Evolutionary conservation across 2,888 invertebrate genomes (phyloP), one percentile per base, ranked within the genome.

Genomic region (Platycnemis pennipes): DNA sequence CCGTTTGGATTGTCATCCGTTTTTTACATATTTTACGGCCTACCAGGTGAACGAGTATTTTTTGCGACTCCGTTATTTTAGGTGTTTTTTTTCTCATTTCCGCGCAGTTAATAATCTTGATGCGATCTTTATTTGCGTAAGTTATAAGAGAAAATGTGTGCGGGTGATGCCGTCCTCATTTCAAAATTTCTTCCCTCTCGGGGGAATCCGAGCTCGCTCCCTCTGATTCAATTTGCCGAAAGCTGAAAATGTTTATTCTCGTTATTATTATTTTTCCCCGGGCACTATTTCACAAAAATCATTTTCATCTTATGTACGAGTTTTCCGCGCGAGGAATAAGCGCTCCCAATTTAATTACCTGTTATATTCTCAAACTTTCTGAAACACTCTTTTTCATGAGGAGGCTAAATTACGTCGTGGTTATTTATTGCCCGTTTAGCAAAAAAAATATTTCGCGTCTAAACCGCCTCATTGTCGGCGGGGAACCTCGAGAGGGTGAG

Each of bases 291-390:
- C 77, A 77, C 77, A 77, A 77, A 77, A 77, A 77, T 77, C 77
- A 77, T 77, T 77, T 77, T 77, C 37, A 37, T 91, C 91, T 91
- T 91, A 91, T 77, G 37, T 91, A 91, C 63, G 91, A 91, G 91
- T 91, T 91, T 89, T 91, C 63, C 91, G 26, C 63, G 63, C 42
- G 91, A 56, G 63, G 42, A 89, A 63, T 31, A 63, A 91, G 63
- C 69, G 69, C 91, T 91, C n/a, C 91, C 91, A 91, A 91, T 91
- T 91, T 91, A 91, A 91, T 91, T 91, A 91, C 91, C 91, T 91
- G 56, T 91, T 91, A 91, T 91, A 69, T 91, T 91, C 91, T 69
- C n/a, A 91, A 91, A 91, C 56, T 91, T 77, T 91, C 91, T 91
- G 91, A 63, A 91, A 91, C 91, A 91, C 91, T 56, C 69, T 89